Evolutionary conservation across 2,113 vertebrate genomes (phyloP), one percentile per base, ranked within the genome.

Genomic region (Pelobates fuscus): DNA sequence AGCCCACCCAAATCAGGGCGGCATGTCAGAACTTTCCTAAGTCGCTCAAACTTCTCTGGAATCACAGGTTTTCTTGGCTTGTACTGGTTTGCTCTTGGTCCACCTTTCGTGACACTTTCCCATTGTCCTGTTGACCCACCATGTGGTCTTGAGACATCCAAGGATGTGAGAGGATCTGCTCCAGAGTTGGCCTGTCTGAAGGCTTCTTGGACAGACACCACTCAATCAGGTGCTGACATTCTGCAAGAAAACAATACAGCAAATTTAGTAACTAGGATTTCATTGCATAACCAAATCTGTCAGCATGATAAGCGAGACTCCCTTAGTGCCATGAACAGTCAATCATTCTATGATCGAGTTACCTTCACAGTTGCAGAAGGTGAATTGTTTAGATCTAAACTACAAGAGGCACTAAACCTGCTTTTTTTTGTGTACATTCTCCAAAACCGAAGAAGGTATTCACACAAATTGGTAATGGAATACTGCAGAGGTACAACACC

Each of bases 21-120:
- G 73, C n/a, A 18, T 21, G 11, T 25, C 63, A 60, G 41, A 60
- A 61, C 26, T 64, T 66, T 77, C 65, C 73, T 41, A n/a, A 8
- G 24, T 61, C 64, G 27, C 73, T 77, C 65, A 25, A 7, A 2
- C 37, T 20, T 43, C 1, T 58, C 2, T 12, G 43, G 18, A 25
- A 37, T 77, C 57, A 79, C 43, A 79, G 61, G 46, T 70, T 75
- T 64, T 89, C 88, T 21, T 86, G 81, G 55, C 78, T 83, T 79
- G 81, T 86, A 81, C 77, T 81, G 79, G 82, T 80, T 0, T 3
- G 29, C 70, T 78, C 68, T 64, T 88, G 83, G 69, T 87, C 86
- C 0, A 84, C 77, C 26, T 83, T 79, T 63, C 70, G 49, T 5
- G 58, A 43, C 24, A 75, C 46, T 46, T 75, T 69, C 23, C 8